Percentiles rank a stretch among this genome's conserved stretches.
These are phyloP conservation scores for Hoplodrina blanda DNA, from an alignment of 2,888 invertebrate genomes.

Conservation along the genomic window DNA sequence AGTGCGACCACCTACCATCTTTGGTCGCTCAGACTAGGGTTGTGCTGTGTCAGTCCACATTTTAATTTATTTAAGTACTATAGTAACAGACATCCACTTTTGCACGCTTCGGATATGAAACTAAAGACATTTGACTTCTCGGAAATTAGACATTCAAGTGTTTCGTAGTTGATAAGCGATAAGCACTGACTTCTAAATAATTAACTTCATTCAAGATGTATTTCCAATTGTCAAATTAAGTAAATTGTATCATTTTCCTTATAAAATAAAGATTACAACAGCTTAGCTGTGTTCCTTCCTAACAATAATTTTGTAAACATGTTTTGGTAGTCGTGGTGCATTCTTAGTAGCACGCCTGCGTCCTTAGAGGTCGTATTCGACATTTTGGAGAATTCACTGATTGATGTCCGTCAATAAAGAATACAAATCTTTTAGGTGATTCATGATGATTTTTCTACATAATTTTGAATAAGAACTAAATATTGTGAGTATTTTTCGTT, in stretches of 20 bases:
- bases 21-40: slow-evolving; percentile 47
- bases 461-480: not conserved
- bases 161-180: slow-evolving; percentile 6
- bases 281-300: slow-evolving; percentile 29
- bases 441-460: slow-evolving; percentile 63
- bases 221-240: slow-evolving; percentile 17
- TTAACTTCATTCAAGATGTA: slow-evolving; percentile 13
- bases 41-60: not conserved
- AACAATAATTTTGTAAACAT: slow-evolving; percentile 52
- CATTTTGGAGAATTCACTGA: slow-evolving; percentile 76
- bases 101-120: not conserved
- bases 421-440: slow-evolving; percentile 67
- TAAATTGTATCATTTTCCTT: slow-evolving; percentile 18
- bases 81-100: not conserved
- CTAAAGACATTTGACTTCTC: not conserved
- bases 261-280: slow-evolving; percentile 8
- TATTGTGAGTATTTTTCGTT: not conserved
- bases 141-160: slow-evolving; percentile 20
- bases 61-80: not conserved
- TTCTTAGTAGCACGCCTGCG: slow-evolving; percentile 56
- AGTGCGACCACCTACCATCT: slow-evolving; percentile 77
- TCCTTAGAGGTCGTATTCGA: slow-evolving; percentile 78
- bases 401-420: slow-evolving; percentile 66
- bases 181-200: slow-evolving; percentile 18
- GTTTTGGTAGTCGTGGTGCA: slow-evolving; percentile 75